A percentile compares a stretch with the other conserved stretches of the same genome.
These are phyloP conservation scores for Fratercula arctica DNA, from an alignment of 2,797 vertebrate species.

Conservation along the genomic window DNA sequence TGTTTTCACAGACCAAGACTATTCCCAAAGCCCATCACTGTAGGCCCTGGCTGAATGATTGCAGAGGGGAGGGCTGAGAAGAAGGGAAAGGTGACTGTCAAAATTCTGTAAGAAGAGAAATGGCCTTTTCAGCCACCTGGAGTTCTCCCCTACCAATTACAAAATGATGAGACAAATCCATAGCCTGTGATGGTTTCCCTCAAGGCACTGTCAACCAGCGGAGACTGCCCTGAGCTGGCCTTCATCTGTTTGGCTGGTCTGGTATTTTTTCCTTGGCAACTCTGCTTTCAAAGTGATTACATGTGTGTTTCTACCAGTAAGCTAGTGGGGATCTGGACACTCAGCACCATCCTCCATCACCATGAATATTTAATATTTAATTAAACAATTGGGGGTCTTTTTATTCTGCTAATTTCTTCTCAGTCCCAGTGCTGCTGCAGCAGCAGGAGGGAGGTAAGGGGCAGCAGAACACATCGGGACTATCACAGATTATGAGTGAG, in stretches of 20 bases:
- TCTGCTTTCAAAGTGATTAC: neutral
- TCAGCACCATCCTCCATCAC: neutral
- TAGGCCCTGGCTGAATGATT: neutral
- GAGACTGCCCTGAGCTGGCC: neutral
- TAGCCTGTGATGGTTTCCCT: neutral
- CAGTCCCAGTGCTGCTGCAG: neutral
- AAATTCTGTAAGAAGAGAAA: neutral
- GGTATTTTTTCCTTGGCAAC: neutral
- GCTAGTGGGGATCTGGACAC: neutral
- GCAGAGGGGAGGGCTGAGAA: neutral
- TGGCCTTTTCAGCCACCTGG: neutral
- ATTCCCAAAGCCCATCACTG: neutral
- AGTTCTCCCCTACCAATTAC: neutral
- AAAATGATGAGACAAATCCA: neutral
- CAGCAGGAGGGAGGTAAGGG: neutral
- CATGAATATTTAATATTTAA: constrained; percentile 36
- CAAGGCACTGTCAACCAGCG: neutral
- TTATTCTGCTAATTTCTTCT: neutral
- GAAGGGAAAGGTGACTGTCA: neutral
- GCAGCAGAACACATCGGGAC: neutral
- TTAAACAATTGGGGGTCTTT: neutral
- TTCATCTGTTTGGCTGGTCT: neutral
- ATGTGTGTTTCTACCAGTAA: neutral
- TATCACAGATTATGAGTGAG: neutral
- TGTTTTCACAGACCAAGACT: neutral